Conservation (phyloP, 2,888 invertebrate genomes). For the Thyatira batis region DNA sequence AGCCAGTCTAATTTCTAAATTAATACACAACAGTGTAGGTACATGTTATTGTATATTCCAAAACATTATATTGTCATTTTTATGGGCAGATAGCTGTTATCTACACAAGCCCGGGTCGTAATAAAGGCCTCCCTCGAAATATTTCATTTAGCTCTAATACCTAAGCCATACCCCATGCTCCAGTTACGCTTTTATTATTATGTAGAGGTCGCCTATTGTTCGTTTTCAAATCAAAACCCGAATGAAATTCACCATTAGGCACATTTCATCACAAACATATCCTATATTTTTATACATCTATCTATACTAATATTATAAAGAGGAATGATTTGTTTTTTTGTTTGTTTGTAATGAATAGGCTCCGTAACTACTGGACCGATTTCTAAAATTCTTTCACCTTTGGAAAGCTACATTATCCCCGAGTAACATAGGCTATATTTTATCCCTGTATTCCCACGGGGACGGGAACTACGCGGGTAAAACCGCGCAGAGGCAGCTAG, state of each 20-base stretch:
- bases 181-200: constrained; percentile 34
- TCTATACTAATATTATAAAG: no score
- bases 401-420: no score
- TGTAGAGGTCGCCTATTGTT: constrained; percentile 36
- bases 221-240: constrained; percentile 41
- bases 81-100: constrained; percentile 31
- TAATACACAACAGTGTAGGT: not conserved
- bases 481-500: no score
- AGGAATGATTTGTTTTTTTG: no score
- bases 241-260: constrained; percentile 23
- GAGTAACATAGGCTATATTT: no score
- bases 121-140: constrained; percentile 33
- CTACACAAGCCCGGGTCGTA: constrained; percentile 21
- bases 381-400: no score
- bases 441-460: no score
- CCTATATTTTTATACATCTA: not conserved
- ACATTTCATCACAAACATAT: not conserved
- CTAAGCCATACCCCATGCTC: constrained; percentile 33
- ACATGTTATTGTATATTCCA: not conserved
- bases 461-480: no score
- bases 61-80: constrained; percentile 32
- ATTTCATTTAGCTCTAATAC: constrained; percentile 39
- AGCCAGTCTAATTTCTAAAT: not conserved
- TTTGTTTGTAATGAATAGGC: no score
- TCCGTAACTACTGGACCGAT: no score